Evolutionary conservation across 2,113 vertebrate species (phyloP).

Genomic region (Anoura caudifer): DNA sequence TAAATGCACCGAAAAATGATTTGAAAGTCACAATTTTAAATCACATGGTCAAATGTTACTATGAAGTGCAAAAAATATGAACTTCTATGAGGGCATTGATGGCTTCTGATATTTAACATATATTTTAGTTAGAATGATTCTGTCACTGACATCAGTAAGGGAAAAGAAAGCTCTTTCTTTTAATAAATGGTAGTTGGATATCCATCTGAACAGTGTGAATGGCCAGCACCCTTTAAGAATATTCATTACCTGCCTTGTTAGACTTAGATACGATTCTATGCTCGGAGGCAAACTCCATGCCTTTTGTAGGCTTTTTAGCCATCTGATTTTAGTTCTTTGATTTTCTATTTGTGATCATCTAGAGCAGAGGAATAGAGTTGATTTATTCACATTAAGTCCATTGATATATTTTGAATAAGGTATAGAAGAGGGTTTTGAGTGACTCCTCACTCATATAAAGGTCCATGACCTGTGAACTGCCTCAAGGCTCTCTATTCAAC

Average conservation of each 20-base stretch:
- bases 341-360: conserved; percentile 67
- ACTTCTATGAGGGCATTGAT: background rate
- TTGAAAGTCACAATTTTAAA: conserved; percentile 12
- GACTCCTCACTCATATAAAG: conserved; percentile 14
- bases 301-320: conserved; percentile 35
- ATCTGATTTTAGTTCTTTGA: conserved; percentile 67
- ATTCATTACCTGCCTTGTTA: conserved; percentile 51
- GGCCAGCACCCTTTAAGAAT: conserved; percentile 43
- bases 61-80: background rate
- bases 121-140: background rate
- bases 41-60: background rate
- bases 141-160: background rate
- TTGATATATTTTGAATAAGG: conserved; percentile 66
- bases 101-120: background rate
- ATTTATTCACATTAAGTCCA: conserved; percentile 67
- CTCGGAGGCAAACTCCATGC: conserved; percentile 63
- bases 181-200: conserved; percentile 19
- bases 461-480: conserved; percentile 55
- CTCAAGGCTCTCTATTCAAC: conserved; percentile 57
- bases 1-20: background rate
- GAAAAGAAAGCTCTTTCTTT: background rate
- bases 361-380: conserved; percentile 30
- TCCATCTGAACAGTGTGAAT: conserved; percentile 23
- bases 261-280: conserved; percentile 8
- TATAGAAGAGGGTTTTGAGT: conserved; percentile 24